These are phyloP conservation scores for Rhagologus leucostigma DNA, from an alignment of 2,113 vertebrate genomes.

Conservation along the genomic window DNA sequence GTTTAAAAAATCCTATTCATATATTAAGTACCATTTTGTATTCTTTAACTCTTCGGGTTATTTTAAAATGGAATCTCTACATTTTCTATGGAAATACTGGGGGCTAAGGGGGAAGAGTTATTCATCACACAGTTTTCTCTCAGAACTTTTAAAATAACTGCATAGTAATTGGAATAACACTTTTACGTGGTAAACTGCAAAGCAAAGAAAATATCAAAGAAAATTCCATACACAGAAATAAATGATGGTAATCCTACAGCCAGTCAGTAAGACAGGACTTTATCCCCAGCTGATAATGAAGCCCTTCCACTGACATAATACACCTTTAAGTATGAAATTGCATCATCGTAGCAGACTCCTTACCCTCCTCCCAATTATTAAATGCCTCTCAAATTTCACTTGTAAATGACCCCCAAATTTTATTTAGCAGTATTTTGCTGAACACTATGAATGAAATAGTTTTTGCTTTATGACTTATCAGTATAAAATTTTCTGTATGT, in stretches of 20 bases:
- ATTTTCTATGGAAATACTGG: neutral
- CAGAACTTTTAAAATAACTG: neutral
- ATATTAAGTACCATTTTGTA: neutral
- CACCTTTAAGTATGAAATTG: fast-evolving
- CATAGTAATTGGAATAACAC: neutral
- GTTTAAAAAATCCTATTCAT: neutral
- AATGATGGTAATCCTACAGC: fast-evolving
- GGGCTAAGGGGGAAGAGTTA: neutral
- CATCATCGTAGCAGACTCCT: neutral
- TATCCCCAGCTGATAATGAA: neutral
- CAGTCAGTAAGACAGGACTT: neutral
- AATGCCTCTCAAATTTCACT: neutral
- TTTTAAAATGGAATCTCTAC: neutral
- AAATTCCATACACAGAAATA: neutral
- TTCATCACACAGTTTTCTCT: neutral
- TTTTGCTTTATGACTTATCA: neutral
- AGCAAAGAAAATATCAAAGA: neutral
- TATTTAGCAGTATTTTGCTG: neutral
- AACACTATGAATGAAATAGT: neutral
- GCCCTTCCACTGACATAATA: neutral
- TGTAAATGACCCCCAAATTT: neutral
- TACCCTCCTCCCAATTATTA: neutral
- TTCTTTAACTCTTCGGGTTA: neutral
- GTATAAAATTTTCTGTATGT: neutral
- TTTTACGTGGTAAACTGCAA: neutral